Percentiles rank a stretch among this genome's conserved stretches.
phyloP scores from a whole-genome alignment of 2,113 vertebrate species.

The Takifugu flavidus region DNA sequence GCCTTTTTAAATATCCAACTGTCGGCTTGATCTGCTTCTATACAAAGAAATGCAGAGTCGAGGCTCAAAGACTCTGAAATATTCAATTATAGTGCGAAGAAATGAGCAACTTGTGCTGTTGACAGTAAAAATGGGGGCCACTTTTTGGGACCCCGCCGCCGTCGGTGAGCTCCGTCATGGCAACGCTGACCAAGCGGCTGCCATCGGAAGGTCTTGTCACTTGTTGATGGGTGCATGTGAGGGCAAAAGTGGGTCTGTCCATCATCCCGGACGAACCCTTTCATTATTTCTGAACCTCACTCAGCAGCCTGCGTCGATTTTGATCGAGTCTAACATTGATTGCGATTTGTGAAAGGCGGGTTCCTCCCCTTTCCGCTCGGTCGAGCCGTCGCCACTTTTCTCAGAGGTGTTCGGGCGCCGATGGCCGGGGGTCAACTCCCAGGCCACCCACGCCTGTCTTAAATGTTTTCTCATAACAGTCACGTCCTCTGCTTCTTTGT shows the following conservation, averaged over 20 bases:
- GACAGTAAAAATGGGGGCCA: too few relatives aligned
- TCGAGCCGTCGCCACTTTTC: constrained; percentile 1
- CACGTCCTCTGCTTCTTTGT: background rate
- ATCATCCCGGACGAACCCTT: constrained; percentile 33
- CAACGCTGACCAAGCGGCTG: constrained; percentile 17
- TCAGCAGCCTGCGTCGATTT: constrained; percentile 7
- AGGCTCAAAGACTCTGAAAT: too few relatives aligned
- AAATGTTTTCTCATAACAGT: background rate
- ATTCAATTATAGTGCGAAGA: too few relatives aligned
- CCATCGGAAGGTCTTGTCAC: constrained; percentile 30
- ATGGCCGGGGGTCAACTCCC: constrained; percentile 11
- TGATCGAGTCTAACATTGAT: constrained; percentile 30
- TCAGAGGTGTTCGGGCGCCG: background rate
- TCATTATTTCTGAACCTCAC: constrained; percentile 37
- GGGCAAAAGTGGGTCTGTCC: constrained; percentile 14
- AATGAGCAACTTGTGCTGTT: too few relatives aligned
- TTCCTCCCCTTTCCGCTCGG: constrained; percentile 12
- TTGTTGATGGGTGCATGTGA: constrained; percentile 6
- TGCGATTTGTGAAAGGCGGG: constrained; percentile 9
- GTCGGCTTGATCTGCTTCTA: constrained; percentile 30
- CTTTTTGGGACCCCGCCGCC: too few relatives aligned
- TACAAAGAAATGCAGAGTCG: constrained; percentile 20
- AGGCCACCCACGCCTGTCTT: background rate
- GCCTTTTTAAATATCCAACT: constrained; percentile 27
- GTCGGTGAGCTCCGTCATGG: too few relatives aligned